Evolutionary conservation across 2,113 vertebrate genomes (phyloP), one percentile per base, ranked within the genome.

Genomic region (Aplodontia rufa): DNA sequence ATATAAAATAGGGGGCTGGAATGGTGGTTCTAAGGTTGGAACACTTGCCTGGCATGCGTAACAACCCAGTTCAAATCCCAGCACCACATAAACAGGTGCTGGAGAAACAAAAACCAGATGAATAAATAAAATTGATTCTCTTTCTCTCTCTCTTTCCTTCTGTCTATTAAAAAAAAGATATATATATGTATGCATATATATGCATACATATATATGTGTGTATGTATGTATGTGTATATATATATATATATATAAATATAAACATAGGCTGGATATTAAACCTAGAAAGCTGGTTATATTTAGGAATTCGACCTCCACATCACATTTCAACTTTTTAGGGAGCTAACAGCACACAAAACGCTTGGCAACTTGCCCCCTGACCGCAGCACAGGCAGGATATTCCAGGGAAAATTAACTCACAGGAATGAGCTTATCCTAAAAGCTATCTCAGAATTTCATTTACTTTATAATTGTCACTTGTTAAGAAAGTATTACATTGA

Each of bases 401-500:
- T 45, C 55, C 71, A 93, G 42, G 37, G 37, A 75, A 89, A 94
- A 92, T 37, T 42, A 47, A 93, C 55, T 80, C n/a, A 90, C 17
- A 79, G 42, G 12, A 81, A 91, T 86, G 14, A 49, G 32, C 4
- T 89, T 90, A 86, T 53, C 24, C 26, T 91, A 72, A 96, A 94
- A 91, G 42, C 8, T 64, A 64, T 64, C 55, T 89, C 53, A 81
- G 87, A 90, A 92, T 13, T 76, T 93, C 53, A 86, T 66, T 94
- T 81, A 87, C 62, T 87, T 95, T 91, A 88, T 76, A 55, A 91
- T 71, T 16, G 51, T 14, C 3, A 40, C 22, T 86, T 92, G 78
- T 55, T 88, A 83, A 90, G 87, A 82, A 94, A 64, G 20, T 88
- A 87, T 60, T 90, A 78, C 24, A 85, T 40, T 76, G n/a, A 51